These are phyloP conservation scores for Cheilinus undulatus DNA, from an alignment of 2,113 vertebrate genomes.

Conservation along the genomic window DNA sequence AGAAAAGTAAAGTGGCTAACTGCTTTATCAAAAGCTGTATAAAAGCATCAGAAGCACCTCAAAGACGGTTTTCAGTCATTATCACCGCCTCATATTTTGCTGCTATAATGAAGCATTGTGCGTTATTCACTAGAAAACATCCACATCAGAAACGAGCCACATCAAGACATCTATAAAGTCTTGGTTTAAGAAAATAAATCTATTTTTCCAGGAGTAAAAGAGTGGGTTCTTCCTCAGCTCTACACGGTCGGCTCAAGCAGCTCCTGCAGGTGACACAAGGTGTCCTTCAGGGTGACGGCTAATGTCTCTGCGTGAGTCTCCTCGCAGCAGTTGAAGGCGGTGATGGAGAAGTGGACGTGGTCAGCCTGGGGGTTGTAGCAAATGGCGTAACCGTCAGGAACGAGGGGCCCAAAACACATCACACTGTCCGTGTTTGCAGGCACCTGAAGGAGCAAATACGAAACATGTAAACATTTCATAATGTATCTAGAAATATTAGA, in stretches of 20 bases:
- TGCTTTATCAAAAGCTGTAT: conserved; percentile 14
- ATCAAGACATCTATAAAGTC: neutral
- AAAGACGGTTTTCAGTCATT: neutral
- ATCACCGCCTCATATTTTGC: conserved; percentile 9
- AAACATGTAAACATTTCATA: no score
- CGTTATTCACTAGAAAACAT: neutral
- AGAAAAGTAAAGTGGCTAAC: conserved; percentile 17
- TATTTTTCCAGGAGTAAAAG: neutral
- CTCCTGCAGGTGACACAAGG: conserved; percentile 81
- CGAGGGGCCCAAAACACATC: conserved; percentile 88
- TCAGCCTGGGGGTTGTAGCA: conserved; percentile 88
- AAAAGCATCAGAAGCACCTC: conserved; percentile 40
- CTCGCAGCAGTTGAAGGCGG: conserved; percentile 89
- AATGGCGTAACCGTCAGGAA: conserved; percentile 88
- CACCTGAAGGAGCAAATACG: conserved; percentile 72
- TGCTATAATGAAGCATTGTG: neutral
- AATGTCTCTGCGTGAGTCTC: conserved; percentile 86
- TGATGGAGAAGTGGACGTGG: conserved; percentile 87
- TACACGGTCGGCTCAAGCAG: conserved; percentile 79
- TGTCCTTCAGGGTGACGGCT: conserved; percentile 76
- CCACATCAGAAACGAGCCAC: neutral
- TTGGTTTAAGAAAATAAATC: conserved; percentile 1
- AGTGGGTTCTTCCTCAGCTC: conserved; percentile 26
- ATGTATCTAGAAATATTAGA: no score
- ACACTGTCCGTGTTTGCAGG: conserved; percentile 86